A percentile compares a stretch with the other conserved stretches of the same genome.
These are phyloP conservation scores for Ophiothrix spiculata DNA, from an alignment of 35 echinoderm and acorn worm species.

Conservation along the genomic window DNA sequence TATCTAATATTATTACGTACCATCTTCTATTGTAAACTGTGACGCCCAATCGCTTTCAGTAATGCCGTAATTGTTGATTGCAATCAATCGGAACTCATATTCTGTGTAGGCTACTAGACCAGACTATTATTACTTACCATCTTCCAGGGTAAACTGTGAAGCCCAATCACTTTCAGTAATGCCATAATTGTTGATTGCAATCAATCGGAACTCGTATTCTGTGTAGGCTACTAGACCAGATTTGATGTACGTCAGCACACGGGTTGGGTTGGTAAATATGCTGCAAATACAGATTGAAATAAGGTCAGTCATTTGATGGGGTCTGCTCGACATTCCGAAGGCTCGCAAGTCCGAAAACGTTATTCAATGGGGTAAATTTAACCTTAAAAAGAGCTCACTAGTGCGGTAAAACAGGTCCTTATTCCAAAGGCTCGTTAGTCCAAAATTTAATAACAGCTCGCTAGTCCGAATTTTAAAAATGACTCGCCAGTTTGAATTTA, in stretches of 20 bases:
- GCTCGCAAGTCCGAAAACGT: too few relatives aligned
- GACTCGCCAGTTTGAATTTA: too few relatives aligned
- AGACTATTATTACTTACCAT: conserved; percentile 52
- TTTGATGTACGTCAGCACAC: conserved; percentile 65
- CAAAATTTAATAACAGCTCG: too few relatives aligned
- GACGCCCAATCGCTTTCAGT: conserved; percentile 82
- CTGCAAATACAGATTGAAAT: conserved; percentile 26
- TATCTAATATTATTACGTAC: conserved; percentile 55
- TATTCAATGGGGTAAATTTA: too few relatives aligned
- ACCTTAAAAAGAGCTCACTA: too few relatives aligned
- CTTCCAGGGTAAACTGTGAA: conserved; percentile 73
- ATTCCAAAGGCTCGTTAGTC: too few relatives aligned
- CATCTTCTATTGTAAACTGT: conserved; percentile 73
- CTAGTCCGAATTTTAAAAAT: too few relatives aligned
- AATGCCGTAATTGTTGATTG: conserved; percentile 68
- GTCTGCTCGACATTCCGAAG: too few relatives aligned
- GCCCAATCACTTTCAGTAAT: conserved; percentile 77
- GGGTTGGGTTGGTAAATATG: conserved; percentile 59
- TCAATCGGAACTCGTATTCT: conserved; percentile 84
- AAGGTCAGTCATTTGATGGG: too few relatives aligned
- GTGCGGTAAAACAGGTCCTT: too few relatives aligned
- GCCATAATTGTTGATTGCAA: conserved; percentile 75
- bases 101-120: conserved; percentile 66
- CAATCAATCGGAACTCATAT: conserved; percentile 86
- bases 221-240: conserved; percentile 57